Evolutionary conservation across 2,797 vertebrate species (phyloP).

Genomic region (Argyrosomus regius): DNA sequence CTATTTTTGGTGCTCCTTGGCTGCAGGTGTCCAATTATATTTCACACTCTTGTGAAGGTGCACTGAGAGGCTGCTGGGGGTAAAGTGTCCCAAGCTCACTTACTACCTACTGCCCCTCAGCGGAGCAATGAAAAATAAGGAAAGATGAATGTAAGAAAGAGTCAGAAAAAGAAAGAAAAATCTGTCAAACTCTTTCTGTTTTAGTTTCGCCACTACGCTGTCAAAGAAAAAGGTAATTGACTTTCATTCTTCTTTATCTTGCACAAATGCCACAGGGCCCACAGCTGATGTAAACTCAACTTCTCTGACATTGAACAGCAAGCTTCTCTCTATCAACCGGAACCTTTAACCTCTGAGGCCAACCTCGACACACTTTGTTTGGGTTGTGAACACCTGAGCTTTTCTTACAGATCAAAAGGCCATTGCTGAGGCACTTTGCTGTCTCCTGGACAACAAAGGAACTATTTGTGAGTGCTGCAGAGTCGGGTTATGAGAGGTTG

Average conservation of each 20-base stretch:
- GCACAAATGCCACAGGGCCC: slow-evolving; percentile 7
- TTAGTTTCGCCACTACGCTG: neutral
- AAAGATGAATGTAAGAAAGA: neutral
- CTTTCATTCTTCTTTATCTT: neutral
- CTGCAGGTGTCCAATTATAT: slow-evolving; percentile 85
- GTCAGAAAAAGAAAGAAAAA: neutral
- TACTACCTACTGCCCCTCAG: slow-evolving; percentile 43
- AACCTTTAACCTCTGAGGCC: slow-evolving; percentile 40
- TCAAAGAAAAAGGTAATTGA: neutral
- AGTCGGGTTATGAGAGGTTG: slow-evolving; percentile 9
- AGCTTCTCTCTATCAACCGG: neutral
- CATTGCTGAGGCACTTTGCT: slow-evolving; percentile 44
- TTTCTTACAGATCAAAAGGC: slow-evolving; percentile 44
- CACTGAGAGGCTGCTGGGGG: slow-evolving; percentile 55
- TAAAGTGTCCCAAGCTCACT: slow-evolving; percentile 52
- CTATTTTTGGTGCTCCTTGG: slow-evolving; percentile 77
- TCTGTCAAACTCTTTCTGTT: neutral
- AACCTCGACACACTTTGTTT: slow-evolving; percentile 9
- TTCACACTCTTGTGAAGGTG: slow-evolving; percentile 78
- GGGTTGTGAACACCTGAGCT: slow-evolving; percentile 26
- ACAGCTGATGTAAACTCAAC: slow-evolving; percentile 8
- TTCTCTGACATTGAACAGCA: slow-evolving; percentile 33
- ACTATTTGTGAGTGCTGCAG: slow-evolving; percentile 32
- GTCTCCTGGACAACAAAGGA: slow-evolving; percentile 41
- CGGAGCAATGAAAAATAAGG: slow-evolving; percentile 22